Percentiles rank a stretch among this genome's conserved stretches.
phyloP scores from a whole-genome alignment of 1,140 invertebrate species.

The Aphaenogaster rudis region DNA sequence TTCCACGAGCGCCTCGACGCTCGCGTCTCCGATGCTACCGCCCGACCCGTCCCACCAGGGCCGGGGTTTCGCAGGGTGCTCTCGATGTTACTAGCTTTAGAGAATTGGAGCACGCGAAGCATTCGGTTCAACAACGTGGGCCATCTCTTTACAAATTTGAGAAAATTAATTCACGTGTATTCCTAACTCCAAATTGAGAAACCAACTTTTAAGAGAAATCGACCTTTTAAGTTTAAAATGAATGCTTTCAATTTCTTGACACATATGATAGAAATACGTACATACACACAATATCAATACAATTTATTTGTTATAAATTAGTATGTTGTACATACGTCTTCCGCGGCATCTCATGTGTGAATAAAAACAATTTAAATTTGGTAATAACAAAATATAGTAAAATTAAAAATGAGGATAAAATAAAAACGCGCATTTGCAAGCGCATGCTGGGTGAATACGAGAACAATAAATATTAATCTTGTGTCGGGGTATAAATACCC shows the following conservation, averaged over 20 bases:
- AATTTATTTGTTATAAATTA: slow-evolving; percentile 8
- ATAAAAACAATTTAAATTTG: not conserved
- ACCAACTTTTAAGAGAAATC: not conserved
- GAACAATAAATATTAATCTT: slow-evolving; percentile 2
- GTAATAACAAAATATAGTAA: not conserved
- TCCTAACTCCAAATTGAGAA: not conserved
- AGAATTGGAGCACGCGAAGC: not conserved
- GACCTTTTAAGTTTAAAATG: not conserved
- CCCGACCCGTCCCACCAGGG: slow-evolving; percentile 40
- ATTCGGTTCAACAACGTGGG: not conserved
- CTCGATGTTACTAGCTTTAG: not conserved
- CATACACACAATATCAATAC: not conserved
- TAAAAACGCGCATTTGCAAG: not conserved
- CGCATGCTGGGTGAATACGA: not conserved
- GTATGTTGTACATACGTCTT: not conserved
- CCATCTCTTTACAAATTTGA: not conserved
- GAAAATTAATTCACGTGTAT: not conserved
- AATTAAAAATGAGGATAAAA: not conserved
- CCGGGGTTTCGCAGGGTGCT: slow-evolving; percentile 20
- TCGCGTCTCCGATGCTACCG: slow-evolving; percentile 66
- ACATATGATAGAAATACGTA: not conserved
- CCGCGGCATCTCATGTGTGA: not conserved
- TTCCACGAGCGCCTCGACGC: slow-evolving; percentile 46
- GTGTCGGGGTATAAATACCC: slow-evolving; percentile 20
- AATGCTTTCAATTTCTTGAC: not conserved